These are phyloP conservation scores for Bradysia coprophila DNA, from an alignment of 1,140 invertebrate species.

Conservation along the genomic window DNA sequence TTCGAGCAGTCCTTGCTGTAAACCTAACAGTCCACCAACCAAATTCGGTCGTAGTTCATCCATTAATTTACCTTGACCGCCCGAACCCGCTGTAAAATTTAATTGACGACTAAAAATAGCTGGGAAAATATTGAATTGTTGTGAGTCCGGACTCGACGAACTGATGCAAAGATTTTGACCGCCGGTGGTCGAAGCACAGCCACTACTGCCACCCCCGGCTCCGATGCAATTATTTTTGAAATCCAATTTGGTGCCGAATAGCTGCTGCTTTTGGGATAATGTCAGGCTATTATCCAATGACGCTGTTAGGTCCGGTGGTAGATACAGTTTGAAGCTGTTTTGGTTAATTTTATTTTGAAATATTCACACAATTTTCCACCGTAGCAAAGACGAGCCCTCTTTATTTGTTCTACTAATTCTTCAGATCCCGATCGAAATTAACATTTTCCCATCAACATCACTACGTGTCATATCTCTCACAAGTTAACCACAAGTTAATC, in stretches of 20 bases:
- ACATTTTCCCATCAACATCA: no score
- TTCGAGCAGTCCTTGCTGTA: slow-evolving; percentile 48
- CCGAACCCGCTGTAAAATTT: slow-evolving; percentile 52
- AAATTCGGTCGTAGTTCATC: slow-evolving; percentile 66
- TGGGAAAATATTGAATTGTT: slow-evolving; percentile 78
- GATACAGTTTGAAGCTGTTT: slow-evolving; percentile 1
- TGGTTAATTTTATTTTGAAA: no score
- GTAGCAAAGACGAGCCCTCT: no score
- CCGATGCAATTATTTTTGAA: slow-evolving; percentile 21
- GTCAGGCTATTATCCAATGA: neutral
- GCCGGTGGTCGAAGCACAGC: slow-evolving; percentile 17
- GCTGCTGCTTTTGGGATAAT: neutral
- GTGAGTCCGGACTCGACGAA: slow-evolving; percentile 26
- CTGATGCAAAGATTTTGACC: slow-evolving; percentile 10
- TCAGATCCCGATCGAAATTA: no score
- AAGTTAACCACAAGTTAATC: no score
- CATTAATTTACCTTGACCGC: slow-evolving; percentile 43
- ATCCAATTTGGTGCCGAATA: slow-evolving; percentile 31
- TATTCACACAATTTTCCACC: no score
- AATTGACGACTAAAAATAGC: slow-evolving; percentile 72
- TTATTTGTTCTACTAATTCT: no score
- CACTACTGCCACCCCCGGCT: slow-evolving; percentile 3
- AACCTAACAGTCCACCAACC: slow-evolving; percentile 52
- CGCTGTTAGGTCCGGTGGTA: neutral
- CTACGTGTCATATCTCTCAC: no score